These are phyloP conservation scores for Eumaeus atala DNA, from an alignment of 1,140 invertebrate species.

Conservation along the genomic window DNA sequence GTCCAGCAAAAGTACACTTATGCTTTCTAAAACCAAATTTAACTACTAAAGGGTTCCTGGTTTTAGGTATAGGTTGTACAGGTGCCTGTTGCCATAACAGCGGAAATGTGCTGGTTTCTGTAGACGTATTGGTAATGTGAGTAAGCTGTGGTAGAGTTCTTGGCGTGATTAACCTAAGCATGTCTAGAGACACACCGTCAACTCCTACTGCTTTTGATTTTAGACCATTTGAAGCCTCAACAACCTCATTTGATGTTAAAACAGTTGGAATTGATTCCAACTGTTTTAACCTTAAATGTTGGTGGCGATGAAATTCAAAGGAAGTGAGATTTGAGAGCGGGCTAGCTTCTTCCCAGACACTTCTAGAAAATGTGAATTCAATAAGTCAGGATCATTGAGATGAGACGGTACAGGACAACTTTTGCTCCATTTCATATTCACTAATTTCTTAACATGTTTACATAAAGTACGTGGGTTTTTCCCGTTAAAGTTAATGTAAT, in stretches of 20 bases:
- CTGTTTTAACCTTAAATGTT: too few relatives aligned
- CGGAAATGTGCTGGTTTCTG: constrained; percentile 10
- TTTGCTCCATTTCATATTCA: neutral
- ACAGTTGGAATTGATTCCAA: too few relatives aligned
- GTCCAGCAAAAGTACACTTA: too few relatives aligned
- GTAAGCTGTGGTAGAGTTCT: constrained; percentile 3
- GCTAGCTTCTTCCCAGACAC: neutral
- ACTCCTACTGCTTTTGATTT: constrained; percentile 13
- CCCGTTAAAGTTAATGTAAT: neutral
- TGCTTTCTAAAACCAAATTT: too few relatives aligned
- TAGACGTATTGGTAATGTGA: constrained; percentile 9
- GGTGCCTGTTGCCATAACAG: neutral
- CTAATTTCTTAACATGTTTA: neutral
- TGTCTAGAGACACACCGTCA: constrained; percentile 14
- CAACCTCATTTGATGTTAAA: too few relatives aligned
- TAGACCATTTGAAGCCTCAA: neutral
- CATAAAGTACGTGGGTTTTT: neutral
- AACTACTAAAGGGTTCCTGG: too few relatives aligned
- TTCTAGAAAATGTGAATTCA: constrained; percentile 7
- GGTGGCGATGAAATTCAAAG: too few relatives aligned
- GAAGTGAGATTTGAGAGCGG: too few relatives aligned
- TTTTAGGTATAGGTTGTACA: too few relatives aligned
- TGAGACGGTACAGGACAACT: neutral
- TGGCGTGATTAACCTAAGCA: constrained; percentile 1
- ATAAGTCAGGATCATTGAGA: neutral